These are phyloP conservation scores for Marcusenius ussheri DNA, from an alignment of 2,113 vertebrate genomes.

Conservation along the genomic window DNA sequence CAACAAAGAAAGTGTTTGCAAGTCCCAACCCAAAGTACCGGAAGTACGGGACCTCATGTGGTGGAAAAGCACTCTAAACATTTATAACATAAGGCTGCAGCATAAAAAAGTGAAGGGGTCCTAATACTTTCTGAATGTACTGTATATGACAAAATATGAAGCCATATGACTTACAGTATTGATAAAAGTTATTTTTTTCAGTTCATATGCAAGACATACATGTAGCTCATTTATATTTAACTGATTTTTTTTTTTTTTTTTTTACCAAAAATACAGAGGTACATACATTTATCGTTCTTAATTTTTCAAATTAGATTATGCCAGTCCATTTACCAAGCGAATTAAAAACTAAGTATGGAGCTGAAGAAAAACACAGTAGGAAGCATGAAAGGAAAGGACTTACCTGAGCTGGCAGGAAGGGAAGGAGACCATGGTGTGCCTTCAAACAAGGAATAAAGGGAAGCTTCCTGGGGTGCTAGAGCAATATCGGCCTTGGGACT, in stretches of 20 bases:
- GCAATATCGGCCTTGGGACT: slow-evolving; percentile 73
- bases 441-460: slow-evolving; percentile 92
- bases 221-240: no score
- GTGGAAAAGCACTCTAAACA: background rate
- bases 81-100: background rate
- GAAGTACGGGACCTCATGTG: background rate
- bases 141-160: background rate
- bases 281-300: background rate
- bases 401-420: slow-evolving; percentile 95
- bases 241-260: no score
- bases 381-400: background rate
- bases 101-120: background rate
- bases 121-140: background rate
- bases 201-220: no score
- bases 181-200: no score
- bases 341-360: background rate
- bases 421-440: slow-evolving; percentile 94
- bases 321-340: background rate
- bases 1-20: background rate
- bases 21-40: background rate
- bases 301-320: background rate
- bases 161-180: no score
- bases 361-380: background rate
- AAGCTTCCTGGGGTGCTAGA: slow-evolving; percentile 84
- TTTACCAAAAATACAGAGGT: no score